These are phyloP conservation scores for Leucozona laternaria DNA, from an alignment of 2,888 invertebrate genomes.

Conservation along the genomic window DNA sequence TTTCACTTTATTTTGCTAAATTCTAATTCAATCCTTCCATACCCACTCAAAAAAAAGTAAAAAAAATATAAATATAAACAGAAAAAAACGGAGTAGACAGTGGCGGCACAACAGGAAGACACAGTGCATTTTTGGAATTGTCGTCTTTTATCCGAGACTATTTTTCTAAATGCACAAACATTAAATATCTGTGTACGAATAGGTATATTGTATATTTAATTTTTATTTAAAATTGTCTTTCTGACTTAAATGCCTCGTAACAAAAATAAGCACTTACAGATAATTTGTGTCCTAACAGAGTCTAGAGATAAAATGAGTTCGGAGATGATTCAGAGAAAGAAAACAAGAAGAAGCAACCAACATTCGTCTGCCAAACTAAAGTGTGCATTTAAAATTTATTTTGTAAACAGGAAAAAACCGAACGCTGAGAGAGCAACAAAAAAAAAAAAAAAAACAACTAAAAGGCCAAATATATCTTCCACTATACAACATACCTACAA, in stretches of 20 bases:
- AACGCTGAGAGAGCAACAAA: conserved; percentile 7
- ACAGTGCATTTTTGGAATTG: not conserved
- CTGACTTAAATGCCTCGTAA: conserved; percentile 54
- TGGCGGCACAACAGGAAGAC: not conserved
- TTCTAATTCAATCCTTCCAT: not conserved
- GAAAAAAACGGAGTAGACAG: not conserved
- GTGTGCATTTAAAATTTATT: conserved; percentile 46
- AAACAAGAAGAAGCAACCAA: not conserved
- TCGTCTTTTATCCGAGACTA: not conserved
- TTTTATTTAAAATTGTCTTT: conserved; percentile 52
- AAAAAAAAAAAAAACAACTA: conserved; percentile 42
- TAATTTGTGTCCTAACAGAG: conserved; percentile 9
- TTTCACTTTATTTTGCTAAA: not conserved
- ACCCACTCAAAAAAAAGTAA: not conserved
- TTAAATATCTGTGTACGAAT: not conserved
- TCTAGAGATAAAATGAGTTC: not conserved
- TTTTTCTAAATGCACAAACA: not conserved
- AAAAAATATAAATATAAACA: not conserved
- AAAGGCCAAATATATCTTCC: conserved; percentile 8
- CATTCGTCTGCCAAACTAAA: conserved; percentile 16
- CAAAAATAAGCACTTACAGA: conserved; percentile 6
- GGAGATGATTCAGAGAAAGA: conserved; percentile 14
- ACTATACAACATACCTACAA: not conserved
- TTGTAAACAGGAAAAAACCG: conserved; percentile 60
- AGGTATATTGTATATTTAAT: conserved; percentile 14